A percentile compares a stretch with the other conserved stretches of the same genome.
Conservation (phyloP, 2,888 invertebrate species). For the Idaea aversata region DNA sequence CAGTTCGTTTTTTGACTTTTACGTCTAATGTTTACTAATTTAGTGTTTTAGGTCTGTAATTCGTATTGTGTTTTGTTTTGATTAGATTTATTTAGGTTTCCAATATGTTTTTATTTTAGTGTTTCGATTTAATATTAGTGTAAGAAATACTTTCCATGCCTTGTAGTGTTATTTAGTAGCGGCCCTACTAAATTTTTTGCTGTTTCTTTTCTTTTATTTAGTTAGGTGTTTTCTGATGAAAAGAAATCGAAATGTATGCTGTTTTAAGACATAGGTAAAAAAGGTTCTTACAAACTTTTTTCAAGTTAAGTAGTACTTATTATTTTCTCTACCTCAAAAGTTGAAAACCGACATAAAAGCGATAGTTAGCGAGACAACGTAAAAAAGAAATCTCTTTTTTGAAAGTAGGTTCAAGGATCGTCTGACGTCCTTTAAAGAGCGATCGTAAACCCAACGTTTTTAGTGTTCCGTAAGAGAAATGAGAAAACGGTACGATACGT, state of each 20-base stretch:
- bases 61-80: background rate
- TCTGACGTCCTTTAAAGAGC: slow-evolving; percentile 64
- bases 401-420: slow-evolving; percentile 59
- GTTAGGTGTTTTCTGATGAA: too few relatives aligned
- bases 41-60: background rate
- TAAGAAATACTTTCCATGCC: too few relatives aligned
- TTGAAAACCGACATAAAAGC: slow-evolving; percentile 28
- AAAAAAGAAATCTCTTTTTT: slow-evolving; percentile 63
- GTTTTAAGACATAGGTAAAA: too few relatives aligned
- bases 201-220: too few relatives aligned
- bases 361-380: slow-evolving; percentile 39
- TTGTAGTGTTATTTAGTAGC: too few relatives aligned
- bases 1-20: slow-evolving; percentile 17
- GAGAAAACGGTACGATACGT: slow-evolving; percentile 37
- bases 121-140: too few relatives aligned
- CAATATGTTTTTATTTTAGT: too few relatives aligned
- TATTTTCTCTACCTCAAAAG: slow-evolving; percentile 6
- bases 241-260: too few relatives aligned
- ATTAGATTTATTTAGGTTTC: background rate
- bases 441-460: slow-evolving; percentile 71
- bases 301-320: slow-evolving; percentile 9
- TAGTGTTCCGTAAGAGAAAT: slow-evolving; percentile 60
- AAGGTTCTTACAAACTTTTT: too few relatives aligned
- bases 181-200: too few relatives aligned
- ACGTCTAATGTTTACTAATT: background rate